phyloP scores from a whole-genome alignment of 2,797 vertebrate species.

The Octomys mimax region DNA sequence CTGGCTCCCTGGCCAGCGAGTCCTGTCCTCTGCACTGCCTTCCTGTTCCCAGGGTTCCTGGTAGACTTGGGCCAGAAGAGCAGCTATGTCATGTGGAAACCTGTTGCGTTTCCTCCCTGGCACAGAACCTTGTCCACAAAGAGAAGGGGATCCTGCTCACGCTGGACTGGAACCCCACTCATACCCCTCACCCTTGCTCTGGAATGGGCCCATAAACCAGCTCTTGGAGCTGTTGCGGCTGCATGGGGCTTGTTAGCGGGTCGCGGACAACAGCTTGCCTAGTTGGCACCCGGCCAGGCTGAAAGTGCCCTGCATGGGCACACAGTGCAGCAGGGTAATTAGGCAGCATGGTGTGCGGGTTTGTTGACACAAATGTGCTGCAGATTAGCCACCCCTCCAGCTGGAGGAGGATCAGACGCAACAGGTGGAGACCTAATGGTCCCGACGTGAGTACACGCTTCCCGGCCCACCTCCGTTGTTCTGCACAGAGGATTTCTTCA shows the following conservation, averaged over 20 bases:
- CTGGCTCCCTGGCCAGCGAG: not conserved
- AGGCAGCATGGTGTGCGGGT: constrained; percentile 95
- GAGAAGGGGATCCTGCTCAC: constrained; percentile 77
- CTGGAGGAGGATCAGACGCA: constrained; percentile 96
- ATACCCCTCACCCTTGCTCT: constrained; percentile 86
- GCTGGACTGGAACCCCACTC: constrained; percentile 87
- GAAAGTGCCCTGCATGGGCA: constrained; percentile 91
- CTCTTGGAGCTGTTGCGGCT: constrained; percentile 89
- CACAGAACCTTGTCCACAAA: constrained; percentile 79
- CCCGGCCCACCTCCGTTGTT: constrained; percentile 92
- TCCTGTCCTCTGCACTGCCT: not conserved
- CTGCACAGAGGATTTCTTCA: constrained; percentile 86
- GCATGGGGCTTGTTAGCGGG: constrained; percentile 92
- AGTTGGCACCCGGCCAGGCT: constrained; percentile 92
- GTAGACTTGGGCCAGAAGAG: constrained; percentile 23
- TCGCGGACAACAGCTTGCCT: constrained; percentile 94
- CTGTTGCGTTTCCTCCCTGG: constrained; percentile 62
- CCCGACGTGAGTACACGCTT: constrained; percentile 97
- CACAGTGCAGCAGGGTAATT: constrained; percentile 96
- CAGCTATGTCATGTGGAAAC: constrained; percentile 32
- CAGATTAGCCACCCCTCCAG: constrained; percentile 93
- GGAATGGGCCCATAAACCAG: constrained; percentile 91
- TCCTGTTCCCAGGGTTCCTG: not conserved
- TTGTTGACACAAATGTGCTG: constrained; percentile 99
- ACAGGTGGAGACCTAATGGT: constrained; percentile 98